These are phyloP conservation scores for Gerosis bhagava DNA, from an alignment of 2,888 invertebrate species.

Conservation along the genomic window DNA sequence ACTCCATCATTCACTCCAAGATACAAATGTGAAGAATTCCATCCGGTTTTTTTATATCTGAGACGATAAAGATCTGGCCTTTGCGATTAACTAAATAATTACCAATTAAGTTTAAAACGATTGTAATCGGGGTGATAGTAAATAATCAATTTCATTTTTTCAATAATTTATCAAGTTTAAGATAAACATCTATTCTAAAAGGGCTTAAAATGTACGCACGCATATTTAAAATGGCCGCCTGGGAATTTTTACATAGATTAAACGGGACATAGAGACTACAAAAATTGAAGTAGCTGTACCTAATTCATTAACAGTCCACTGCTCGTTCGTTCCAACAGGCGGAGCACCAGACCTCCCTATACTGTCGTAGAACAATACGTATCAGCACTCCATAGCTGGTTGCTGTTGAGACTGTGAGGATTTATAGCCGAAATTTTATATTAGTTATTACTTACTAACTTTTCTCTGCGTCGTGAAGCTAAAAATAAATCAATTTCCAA, in stretches of 20 bases:
- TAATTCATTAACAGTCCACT: too few species aligned
- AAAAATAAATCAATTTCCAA: too few species aligned
- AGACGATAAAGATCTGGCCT: slow-evolving; percentile 41
- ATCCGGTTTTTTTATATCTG: slow-evolving; percentile 3
- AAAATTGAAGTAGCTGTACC: too few species aligned
- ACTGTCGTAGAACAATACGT: too few species aligned
- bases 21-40: neutral
- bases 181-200: slow-evolving; percentile 62
- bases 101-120: slow-evolving; percentile 63
- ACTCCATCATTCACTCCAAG: neutral
- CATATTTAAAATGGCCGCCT: slow-evolving; percentile 60
- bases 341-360: too few species aligned
- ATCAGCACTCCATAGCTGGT: too few species aligned
- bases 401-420: too few species aligned
- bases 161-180: slow-evolving; percentile 66
- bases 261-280: slow-evolving; percentile 34
- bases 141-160: slow-evolving; percentile 74
- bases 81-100: slow-evolving; percentile 57
- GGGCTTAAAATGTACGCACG: slow-evolving; percentile 54
- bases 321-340: too few species aligned
- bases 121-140: slow-evolving; percentile 57
- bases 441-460: too few species aligned
- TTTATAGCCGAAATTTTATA: too few species aligned
- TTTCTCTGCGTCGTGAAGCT: too few species aligned
- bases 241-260: slow-evolving; percentile 53